Evolutionary conservation across 37 sponge, comb jelly and placozoan genomes (phyloP), one percentile per base, ranked within the genome.

Genomic region (Cladorhizidae sp.): DNA sequence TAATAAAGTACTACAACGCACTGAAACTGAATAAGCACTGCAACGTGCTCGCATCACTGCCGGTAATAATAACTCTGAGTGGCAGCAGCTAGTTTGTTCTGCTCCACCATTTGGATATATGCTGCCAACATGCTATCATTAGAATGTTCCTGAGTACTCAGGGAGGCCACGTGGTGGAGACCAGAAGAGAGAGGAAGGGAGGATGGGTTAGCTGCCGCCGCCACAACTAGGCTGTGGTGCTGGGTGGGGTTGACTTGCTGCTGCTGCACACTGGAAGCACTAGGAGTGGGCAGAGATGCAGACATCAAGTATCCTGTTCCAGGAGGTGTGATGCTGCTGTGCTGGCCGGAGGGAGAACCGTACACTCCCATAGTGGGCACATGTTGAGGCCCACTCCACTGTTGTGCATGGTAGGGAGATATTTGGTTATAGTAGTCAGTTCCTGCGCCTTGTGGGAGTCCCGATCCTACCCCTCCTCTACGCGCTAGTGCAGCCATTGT

Each of bases 101-200:
- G 85, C 71, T 85, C 85, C 85, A 77, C 0, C 0, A 33, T 31
- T 40, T 81, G 82, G 31, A 88, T 64, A 56, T 82, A 88, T 45
- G 65, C 70, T 32, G 88, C 88, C 54, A 88, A 28, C 78, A 77
- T 71, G 28, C 35, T 29, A 43, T 88, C 88, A 25, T 36, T 52
- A 22, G 76, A 23, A 26, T 32, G 62, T 25, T 67, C 61, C 43
- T 85, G 20, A 43, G n/a, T 54, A 8, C 11, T 1, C 32, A 25
- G 41, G 20, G n/a, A 28, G 5, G 8, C 49, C 49, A 45, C 25
- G 5, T 21, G 31, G 11, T 74, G 45, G 3, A 50, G 28, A 5
- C 61, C 61, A 23, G 28, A 23, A 12, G 28, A 59, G 61, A 59
- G 28, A 12, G 28, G 28, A 23, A 59, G 61, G 12, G 61, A 26